Conservation (phyloP, 2,888 invertebrate species). For the Dicyrtoma fusca region DNA sequence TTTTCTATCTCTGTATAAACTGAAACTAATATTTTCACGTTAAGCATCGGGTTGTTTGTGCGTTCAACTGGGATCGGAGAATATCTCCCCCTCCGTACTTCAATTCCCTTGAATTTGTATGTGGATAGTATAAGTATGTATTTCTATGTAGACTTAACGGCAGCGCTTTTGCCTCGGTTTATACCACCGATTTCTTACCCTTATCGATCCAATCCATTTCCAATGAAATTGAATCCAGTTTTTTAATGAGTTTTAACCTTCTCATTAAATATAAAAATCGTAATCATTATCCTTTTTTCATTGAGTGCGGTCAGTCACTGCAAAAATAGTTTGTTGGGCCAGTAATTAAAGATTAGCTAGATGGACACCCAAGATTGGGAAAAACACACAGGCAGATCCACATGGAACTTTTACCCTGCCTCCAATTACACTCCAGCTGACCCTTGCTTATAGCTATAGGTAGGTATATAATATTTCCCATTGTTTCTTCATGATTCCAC, state of each 20-base stretch:
- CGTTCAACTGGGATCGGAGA: too few species aligned
- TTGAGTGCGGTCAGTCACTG: not conserved
- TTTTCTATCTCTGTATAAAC: too few species aligned
- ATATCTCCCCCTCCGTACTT: too few species aligned
- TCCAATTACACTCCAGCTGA: not conserved
- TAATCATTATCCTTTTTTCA: slow-evolving; percentile 45
- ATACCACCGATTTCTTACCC: not conserved
- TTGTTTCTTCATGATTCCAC: too few species aligned
- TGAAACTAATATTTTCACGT: too few species aligned
- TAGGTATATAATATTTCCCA: too few species aligned
- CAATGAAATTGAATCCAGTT: slow-evolving; percentile 28
- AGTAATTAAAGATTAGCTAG: slow-evolving; percentile 30
- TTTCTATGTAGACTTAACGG: not conserved
- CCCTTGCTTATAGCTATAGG: too few species aligned
- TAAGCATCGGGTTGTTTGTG: too few species aligned
- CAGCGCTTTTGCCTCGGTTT: not conserved
- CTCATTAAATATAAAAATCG: slow-evolving; percentile 48
- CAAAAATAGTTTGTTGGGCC: not conserved
- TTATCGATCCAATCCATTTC: slow-evolving; percentile 14
- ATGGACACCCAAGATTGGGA: slow-evolving; percentile 13
- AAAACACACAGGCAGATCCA: not conserved
- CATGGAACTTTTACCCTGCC: not conserved
- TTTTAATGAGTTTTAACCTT: slow-evolving; percentile 47
- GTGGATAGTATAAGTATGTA: not conserved
- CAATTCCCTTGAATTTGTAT: not conserved